Base-by-base conservation (phyloP, 2,797 vertebrate species). In the Carduelis carduelis region DNA sequence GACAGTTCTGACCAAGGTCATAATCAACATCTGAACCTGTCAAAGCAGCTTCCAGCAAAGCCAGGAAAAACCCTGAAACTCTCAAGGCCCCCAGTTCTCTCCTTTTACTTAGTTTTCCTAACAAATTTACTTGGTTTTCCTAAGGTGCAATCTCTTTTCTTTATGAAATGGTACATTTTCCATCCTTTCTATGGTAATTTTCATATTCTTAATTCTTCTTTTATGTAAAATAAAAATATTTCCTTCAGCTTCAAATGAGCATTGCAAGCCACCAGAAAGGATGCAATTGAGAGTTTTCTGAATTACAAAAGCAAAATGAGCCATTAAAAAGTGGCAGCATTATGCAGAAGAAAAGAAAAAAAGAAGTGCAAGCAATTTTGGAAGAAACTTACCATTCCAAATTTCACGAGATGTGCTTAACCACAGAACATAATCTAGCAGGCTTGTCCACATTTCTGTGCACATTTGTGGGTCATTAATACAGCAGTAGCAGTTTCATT, bases 21-120 rank as follows among this genome's bases (percentile, higher is more conserved):
- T 46, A 89, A 83, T 92, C 60, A 80, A 64, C 57, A 80, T 80
- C 46, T 81, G 83, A 94, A 93, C 68, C 23, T 87, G 55, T 91
- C 70, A 92, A 95, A 93, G 76, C 41, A 83, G 28, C 27, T 89
- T 84, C 77, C 47, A 90, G 68, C 19, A 92, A 92, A 96, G 37
- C 34, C 52, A 83, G 27, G 34, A 87, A 84, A 88, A 70, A 5
- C 2, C 6, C 23, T 75, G 50, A 52, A 6, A 59, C 16, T 71
- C 26, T 22, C 23, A 32, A 82, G 83, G 55, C 35, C 87, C 57
- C 19, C 43, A 50, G 30, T 79, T 91, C 34, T 84, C 53, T 14
- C 21, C 8, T 88, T 83, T 90, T 77, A 52, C 30, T 80, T 37
- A 66, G 26, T 68, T 86, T 75, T 66, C 63, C 55, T 46, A 56